A percentile compares a stretch with the other conserved stretches of the same genome.
Evolutionary conservation across 2,888 invertebrate species (phyloP).

Genomic region (Drosophila macrospina): DNA sequence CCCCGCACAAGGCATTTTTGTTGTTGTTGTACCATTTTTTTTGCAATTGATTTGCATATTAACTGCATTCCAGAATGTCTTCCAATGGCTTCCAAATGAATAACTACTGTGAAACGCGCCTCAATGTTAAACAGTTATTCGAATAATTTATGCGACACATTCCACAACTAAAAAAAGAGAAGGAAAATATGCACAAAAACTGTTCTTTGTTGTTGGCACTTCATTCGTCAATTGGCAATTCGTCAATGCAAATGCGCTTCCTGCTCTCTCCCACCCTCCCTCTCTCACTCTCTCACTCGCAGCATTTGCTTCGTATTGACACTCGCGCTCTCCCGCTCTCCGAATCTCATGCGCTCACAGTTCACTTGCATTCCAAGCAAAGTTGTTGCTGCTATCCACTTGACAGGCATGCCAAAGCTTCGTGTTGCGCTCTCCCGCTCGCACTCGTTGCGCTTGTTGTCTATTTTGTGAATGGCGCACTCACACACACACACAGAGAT

Average conservation of each 20-base stretch:
- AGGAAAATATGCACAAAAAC: not conserved
- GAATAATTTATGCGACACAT: constrained; percentile 53
- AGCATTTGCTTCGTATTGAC: not conserved
- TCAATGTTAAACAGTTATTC: constrained; percentile 28
- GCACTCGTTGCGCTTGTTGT: not conserved
- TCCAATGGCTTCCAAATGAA: constrained; percentile 25
- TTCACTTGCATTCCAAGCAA: constrained; percentile 11
- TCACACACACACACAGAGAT: not conserved
- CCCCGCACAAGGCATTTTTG: not conserved
- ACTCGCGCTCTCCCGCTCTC: not conserved
- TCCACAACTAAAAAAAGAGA: not conserved
- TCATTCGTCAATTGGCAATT: constrained; percentile 16
- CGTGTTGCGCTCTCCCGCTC: not conserved
- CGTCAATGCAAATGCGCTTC: constrained; percentile 15
- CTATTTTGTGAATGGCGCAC: constrained; percentile 34
- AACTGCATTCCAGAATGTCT: constrained; percentile 45
- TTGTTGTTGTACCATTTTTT: not conserved
- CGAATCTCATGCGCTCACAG: not conserved
- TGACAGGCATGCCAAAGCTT: constrained; percentile 1
- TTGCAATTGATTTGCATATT: constrained; percentile 21
- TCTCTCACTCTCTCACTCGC: not conserved
- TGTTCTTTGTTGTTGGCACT: not conserved
- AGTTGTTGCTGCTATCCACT: constrained; percentile 1
- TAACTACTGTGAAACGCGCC: constrained; percentile 41
- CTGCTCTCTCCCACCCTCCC: not conserved